Evolutionary conservation across 2,888 invertebrate species (phyloP).

Genomic region (Sarcophaga carnaria): DNA sequence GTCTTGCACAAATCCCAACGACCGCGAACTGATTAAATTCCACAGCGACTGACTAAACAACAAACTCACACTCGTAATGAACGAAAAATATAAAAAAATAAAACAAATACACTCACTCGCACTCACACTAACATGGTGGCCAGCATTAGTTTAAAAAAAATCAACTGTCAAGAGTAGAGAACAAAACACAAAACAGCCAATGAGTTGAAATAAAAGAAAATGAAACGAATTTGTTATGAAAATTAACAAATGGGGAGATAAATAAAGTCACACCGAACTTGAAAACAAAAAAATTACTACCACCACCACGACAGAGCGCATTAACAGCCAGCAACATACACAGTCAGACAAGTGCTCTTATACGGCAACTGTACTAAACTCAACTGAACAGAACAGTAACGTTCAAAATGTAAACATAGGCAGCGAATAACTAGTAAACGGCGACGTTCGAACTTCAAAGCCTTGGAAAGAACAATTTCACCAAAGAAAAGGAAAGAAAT

Average conservation of each 20-base stretch:
- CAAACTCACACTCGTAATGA: conserved; percentile 45
- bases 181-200: conserved; percentile 23
- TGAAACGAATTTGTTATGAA: conserved; percentile 48
- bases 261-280: conserved; percentile 1
- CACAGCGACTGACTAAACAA: conserved; percentile 55
- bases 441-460: conserved; percentile 14
- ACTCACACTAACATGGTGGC: conserved; percentile 40
- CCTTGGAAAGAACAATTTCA: conserved; percentile 21
- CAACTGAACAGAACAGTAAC: conserved; percentile 37
- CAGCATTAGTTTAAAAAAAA: conserved; percentile 35
- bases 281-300: conserved; percentile 22
- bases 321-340: conserved; percentile 27
- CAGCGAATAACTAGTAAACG: conserved; percentile 14
- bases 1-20: conserved; percentile 59
- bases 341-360: conserved; percentile 45
- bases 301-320: conserved; percentile 47
- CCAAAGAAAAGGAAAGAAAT: background rate
- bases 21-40: conserved; percentile 62
- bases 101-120: conserved; percentile 24
- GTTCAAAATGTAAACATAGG: conserved; percentile 14
- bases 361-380: conserved; percentile 71
- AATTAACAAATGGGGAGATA: conserved; percentile 35
- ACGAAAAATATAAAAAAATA: conserved; percentile 37
- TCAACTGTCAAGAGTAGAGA: conserved; percentile 23
- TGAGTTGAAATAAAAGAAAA: conserved; percentile 46